These are phyloP conservation scores for Erythrocercus mccallii DNA, from an alignment of 2,113 vertebrate genomes.

Conservation along the genomic window DNA sequence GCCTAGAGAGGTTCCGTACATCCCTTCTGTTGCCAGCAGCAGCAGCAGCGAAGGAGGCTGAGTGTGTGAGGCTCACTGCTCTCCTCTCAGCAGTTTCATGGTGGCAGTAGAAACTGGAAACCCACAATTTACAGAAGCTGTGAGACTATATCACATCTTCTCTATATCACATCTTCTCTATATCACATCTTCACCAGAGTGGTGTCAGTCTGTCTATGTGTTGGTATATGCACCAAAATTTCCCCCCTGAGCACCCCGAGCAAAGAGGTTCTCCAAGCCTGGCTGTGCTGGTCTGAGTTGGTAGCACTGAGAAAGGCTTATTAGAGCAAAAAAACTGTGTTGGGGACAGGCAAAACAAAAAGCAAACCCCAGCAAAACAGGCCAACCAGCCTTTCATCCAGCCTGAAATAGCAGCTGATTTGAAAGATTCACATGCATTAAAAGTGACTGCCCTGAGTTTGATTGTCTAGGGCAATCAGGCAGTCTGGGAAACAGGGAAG, in stretches of 20 bases:
- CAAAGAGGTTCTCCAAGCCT: not conserved
- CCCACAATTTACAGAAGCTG: not conserved
- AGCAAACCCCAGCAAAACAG: not conserved
- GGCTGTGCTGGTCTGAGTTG: too few relatives aligned
- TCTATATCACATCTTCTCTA: not conserved
- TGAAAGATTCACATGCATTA: fast-evolving
- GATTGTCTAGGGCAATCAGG: not conserved
- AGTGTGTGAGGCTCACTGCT: fast-evolving
- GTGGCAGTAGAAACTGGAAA: not conserved
- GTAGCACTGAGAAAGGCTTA: not conserved
- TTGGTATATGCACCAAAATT: fast-evolving
- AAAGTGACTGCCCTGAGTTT: not conserved
- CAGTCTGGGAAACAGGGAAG: not conserved
- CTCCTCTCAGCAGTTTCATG: fast-evolving
- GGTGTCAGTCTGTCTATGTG: fast-evolving
- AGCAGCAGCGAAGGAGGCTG: fast-evolving
- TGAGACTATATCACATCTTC: not conserved
- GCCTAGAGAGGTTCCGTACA: not conserved
- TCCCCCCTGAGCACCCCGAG: fast-evolving
- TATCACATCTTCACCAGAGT: not conserved
- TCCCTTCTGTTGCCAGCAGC: not conserved
- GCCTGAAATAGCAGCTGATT: not conserved
- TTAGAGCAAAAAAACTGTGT: not conserved
- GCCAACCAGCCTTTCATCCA: not conserved
- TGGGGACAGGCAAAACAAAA: not conserved